phyloP scores from a whole-genome alignment of 2,888 invertebrate species.

The Orchesellides sinensis region DNA sequence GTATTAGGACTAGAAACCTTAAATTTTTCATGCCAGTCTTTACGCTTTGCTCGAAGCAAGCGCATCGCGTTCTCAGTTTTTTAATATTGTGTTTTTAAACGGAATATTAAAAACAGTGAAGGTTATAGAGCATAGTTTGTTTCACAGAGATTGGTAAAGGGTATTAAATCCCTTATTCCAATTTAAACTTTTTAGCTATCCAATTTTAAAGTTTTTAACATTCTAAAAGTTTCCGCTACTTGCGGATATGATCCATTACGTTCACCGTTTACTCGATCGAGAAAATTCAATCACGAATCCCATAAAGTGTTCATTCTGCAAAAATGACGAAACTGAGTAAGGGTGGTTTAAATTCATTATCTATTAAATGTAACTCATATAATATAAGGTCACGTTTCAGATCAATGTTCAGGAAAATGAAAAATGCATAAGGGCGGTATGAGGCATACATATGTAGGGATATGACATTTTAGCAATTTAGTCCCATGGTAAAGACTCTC shows the following conservation, averaged over 20 bases:
- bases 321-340: conserved; percentile 63
- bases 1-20: too few relatives aligned
- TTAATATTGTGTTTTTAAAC: background rate
- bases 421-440: background rate
- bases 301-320: conserved; percentile 4
- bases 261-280: conserved; percentile 12
- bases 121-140: background rate
- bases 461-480: background rate
- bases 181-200: too few relatives aligned
- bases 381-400: background rate
- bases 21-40: too few relatives aligned
- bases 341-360: too few relatives aligned
- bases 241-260: conserved; percentile 58
- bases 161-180: background rate
- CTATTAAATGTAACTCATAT: too few relatives aligned
- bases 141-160: background rate
- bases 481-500: background rate
- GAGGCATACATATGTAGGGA: too few relatives aligned
- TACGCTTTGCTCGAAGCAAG: too few relatives aligned
- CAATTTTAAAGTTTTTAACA: background rate
- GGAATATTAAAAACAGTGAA: background rate
- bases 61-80: too few relatives aligned
- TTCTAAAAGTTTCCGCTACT: conserved; percentile 32
- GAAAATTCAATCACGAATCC: conserved; percentile 1
- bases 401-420: background rate